A percentile compares a stretch with the other conserved stretches of the same genome.
These are phyloP conservation scores for Syrphus vitripennis DNA, from an alignment of 2,888 invertebrate species.

Conservation along the genomic window DNA sequence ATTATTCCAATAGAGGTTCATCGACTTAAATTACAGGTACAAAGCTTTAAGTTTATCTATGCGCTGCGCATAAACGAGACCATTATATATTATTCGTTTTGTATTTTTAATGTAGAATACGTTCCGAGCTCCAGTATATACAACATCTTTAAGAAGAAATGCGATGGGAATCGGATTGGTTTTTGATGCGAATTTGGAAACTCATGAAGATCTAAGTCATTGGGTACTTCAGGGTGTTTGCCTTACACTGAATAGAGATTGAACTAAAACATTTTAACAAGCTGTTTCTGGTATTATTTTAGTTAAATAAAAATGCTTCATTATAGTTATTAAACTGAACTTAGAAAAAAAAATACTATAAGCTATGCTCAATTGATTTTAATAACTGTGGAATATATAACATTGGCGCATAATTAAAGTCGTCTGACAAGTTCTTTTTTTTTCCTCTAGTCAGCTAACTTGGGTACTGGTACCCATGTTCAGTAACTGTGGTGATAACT, in stretches of 20 bases:
- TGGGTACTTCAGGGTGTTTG: constrained; percentile 96
- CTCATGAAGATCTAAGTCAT: constrained; percentile 91
- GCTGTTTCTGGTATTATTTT: background rate
- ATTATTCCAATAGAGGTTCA: constrained; percentile 93
- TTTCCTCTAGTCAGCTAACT: too few relatives aligned
- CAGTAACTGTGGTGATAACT: too few relatives aligned
- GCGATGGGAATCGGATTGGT: constrained; percentile 96
- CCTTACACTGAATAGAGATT: constrained; percentile 92
- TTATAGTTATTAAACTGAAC: background rate
- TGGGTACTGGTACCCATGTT: too few relatives aligned
- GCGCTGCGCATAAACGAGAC: too few relatives aligned
- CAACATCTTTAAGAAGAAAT: constrained; percentile 91
- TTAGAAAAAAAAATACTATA: background rate
- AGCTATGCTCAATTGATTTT: background rate
- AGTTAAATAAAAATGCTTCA: background rate
- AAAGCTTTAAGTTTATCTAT: too few relatives aligned
- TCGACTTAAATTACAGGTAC: constrained; percentile 91
- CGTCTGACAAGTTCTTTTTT: too few relatives aligned
- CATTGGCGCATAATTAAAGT: too few relatives aligned
- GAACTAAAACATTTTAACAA: background rate
- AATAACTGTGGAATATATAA: too few relatives aligned
- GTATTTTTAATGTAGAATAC: constrained; percentile 86
- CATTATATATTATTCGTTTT: too few relatives aligned
- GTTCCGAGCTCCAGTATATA: constrained; percentile 93
- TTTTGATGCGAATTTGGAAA: constrained; percentile 93